phyloP scores from a whole-genome alignment of 2,113 vertebrate genomes.

The Pungitius pungitius region DNA sequence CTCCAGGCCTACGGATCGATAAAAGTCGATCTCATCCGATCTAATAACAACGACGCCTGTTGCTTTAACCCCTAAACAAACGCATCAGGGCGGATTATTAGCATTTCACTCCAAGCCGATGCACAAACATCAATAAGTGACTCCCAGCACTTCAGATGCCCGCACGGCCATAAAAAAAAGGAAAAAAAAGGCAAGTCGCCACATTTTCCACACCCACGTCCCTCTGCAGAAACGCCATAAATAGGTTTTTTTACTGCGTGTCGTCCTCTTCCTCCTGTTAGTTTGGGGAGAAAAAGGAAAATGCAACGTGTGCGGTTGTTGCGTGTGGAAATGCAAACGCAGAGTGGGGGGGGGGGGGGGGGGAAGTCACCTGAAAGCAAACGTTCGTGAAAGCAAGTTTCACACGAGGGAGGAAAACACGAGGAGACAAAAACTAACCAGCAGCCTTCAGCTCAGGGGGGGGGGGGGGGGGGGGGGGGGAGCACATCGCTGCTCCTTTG shows the following conservation, averaged over 20 bases:
- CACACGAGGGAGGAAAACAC: conserved; percentile 20
- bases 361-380: conserved; percentile 58
- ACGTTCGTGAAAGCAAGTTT: conserved; percentile 53
- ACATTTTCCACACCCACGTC: conserved; percentile 32
- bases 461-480: too few species aligned
- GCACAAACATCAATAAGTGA: conserved; percentile 19
- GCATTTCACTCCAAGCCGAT: conserved; percentile 4
- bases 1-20: neutral
- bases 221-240: conserved; percentile 57
- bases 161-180: conserved; percentile 42
- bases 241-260: conserved; percentile 54
- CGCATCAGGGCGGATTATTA: neutral
- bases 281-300: too few species aligned
- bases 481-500: conserved; percentile 34
- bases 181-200: conserved; percentile 17
- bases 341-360: too few species aligned
- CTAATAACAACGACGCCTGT: conserved; percentile 3
- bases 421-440: conserved; percentile 42
- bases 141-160: neutral
- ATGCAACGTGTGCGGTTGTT: too few species aligned
- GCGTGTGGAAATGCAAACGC: too few species aligned
- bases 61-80: neutral
- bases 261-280: conserved; percentile 45
- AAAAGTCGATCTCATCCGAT: neutral
- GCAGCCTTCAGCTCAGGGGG: conserved; percentile 57